Evolutionary conservation across 2,113 vertebrate genomes (phyloP).

Genomic region (Cisticola juncidis): DNA sequence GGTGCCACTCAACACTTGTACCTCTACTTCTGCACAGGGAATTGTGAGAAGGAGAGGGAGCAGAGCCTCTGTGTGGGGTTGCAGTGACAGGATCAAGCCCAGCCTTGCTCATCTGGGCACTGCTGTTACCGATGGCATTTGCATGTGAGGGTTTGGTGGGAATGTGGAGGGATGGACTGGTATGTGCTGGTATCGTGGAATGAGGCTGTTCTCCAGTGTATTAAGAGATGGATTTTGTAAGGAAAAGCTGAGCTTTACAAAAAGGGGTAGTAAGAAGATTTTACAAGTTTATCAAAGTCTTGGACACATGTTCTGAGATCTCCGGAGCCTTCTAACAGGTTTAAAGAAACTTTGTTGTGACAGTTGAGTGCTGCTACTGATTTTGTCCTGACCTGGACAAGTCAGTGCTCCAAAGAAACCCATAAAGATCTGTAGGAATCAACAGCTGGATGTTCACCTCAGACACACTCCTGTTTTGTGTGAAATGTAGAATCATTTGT

Average conservation of each 20-base stretch:
- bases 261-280: not conserved
- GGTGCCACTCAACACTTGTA: rapidly evolving
- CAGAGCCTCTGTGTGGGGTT: not conserved
- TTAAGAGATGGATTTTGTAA: not conserved
- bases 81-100: not conserved
- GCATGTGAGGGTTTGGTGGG: not conserved
- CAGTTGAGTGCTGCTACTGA: not conserved
- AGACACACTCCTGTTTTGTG: not conserved
- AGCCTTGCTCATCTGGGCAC: not conserved
- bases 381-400: not conserved
- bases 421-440: not conserved
- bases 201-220: not conserved
- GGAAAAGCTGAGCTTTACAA: not conserved
- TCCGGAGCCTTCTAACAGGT: not conserved
- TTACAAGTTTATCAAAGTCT: not conserved
- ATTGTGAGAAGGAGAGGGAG: not conserved
- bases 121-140: not conserved
- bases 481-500: not conserved
- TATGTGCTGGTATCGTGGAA: rapidly evolving
- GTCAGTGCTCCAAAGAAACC: not conserved
- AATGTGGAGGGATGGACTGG: not conserved
- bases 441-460: not conserved
- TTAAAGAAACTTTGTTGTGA: not conserved
- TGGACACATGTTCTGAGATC: not conserved
- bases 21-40: rapidly evolving